A percentile compares a stretch with the other conserved stretches of the same genome.
Conservation (phyloP, 2,888 invertebrate species). For the Coleophora flavipennella region DNA sequence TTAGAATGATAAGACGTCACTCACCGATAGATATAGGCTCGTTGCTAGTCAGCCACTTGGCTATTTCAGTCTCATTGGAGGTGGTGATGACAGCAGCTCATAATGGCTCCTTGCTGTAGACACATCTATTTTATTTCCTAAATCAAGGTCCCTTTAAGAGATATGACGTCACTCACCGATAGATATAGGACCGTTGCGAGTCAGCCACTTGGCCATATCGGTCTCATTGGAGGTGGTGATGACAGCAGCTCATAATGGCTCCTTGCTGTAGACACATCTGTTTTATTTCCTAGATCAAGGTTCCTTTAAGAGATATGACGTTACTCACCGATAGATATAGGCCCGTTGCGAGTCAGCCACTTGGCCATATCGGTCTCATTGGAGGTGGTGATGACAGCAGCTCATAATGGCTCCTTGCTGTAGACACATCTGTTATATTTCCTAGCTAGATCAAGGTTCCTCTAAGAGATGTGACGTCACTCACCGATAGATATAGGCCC, state of each 20-base stretch:
- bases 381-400: conserved; percentile 88
- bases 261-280: too few relatives aligned
- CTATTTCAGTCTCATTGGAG: conserved; percentile 90
- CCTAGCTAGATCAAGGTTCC: too few relatives aligned
- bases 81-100: conserved; percentile 92
- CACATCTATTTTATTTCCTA: too few relatives aligned
- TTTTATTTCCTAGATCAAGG: too few relatives aligned
- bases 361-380: conserved; percentile 93
- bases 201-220: conserved; percentile 92
- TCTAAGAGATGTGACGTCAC: conserved; percentile 14
- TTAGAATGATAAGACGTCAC: too few relatives aligned
- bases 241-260: too few relatives aligned
- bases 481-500: conserved; percentile 94
- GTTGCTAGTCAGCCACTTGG: conserved; percentile 88
- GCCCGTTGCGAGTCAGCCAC: conserved; percentile 91
- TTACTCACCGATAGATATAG: conserved; percentile 89
- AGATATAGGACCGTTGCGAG: conserved; percentile 91
- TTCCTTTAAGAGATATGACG: too few relatives aligned
- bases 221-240: conserved; percentile 91
- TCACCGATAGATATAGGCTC: conserved; percentile 94
- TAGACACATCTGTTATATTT: too few relatives aligned
- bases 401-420: too few relatives aligned
- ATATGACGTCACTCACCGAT: conserved; percentile 85
- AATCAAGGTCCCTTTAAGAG: too few relatives aligned
- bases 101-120: too few relatives aligned